Conservation (phyloP, 2,797 vertebrate genomes). For the Moxostoma hubbsi region DNA sequence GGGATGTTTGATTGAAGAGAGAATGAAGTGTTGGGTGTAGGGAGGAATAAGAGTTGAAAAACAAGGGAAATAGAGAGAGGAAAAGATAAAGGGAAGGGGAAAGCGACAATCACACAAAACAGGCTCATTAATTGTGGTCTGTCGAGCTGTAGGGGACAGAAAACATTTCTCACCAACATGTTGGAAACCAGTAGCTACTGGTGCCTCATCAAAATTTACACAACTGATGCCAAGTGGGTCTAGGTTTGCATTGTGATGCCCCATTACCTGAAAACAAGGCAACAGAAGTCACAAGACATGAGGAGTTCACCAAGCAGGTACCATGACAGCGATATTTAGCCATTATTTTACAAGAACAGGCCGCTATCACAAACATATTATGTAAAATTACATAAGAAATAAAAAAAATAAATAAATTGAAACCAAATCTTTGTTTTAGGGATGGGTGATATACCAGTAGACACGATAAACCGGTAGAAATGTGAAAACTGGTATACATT, state of each 20-base stretch:
- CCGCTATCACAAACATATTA: not conserved
- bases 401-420: too few species aligned
- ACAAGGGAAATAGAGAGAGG: conserved; percentile 30
- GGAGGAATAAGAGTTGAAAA: conserved; percentile 37
- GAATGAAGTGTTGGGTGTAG: conserved; percentile 32
- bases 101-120: conserved; percentile 86
- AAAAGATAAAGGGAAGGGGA: conserved; percentile 71
- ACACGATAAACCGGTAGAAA: too few species aligned
- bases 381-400: not conserved
- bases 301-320: conserved; percentile 47
- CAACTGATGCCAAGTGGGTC: conserved; percentile 98
- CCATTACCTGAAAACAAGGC: conserved; percentile 92
- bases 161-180: conserved; percentile 90
- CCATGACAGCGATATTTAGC: conserved; percentile 7
- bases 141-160: conserved; percentile 55
- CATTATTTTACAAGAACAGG: not conserved
- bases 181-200: conserved; percentile 88
- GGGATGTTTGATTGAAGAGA: conserved; percentile 31
- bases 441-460: too few species aligned
- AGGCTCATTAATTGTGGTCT: conserved; percentile 63
- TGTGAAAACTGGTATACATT: too few species aligned
- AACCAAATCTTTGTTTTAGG: too few species aligned
- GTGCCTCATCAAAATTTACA: conserved; percentile 98
- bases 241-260: conserved; percentile 94
- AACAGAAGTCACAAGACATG: conserved; percentile 66